Conservation (phyloP, 2,888 invertebrate species). For the Idaea biselata region DNA sequence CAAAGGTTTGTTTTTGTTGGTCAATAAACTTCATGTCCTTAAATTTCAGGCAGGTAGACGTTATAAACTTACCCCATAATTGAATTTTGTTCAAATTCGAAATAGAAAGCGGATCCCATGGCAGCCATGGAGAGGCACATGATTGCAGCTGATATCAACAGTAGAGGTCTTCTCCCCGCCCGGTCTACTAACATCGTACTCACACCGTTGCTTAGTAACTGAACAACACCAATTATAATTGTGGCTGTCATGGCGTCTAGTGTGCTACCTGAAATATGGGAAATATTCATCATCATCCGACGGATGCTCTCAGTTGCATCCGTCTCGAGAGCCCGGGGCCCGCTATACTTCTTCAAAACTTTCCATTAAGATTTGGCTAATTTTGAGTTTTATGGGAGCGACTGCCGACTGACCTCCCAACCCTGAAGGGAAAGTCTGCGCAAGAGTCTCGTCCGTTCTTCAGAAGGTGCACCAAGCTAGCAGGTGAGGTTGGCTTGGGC, state of each 20-base stretch:
- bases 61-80: constrained; percentile 59
- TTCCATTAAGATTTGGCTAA: too few species aligned
- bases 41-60: background rate
- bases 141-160: constrained; percentile 79
- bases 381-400: too few species aligned
- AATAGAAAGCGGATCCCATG: constrained; percentile 78
- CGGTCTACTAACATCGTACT: constrained; percentile 81
- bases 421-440: too few species aligned
- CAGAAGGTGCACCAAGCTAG: too few species aligned
- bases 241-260: constrained; percentile 77
- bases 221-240: constrained; percentile 79
- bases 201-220: constrained; percentile 73
- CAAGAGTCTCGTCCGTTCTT: too few species aligned
- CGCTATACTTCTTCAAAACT: too few species aligned
- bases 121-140: constrained; percentile 77
- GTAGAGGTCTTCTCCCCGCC: constrained; percentile 80
- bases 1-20: too few species aligned
- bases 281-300: background rate
- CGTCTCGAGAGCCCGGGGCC: too few species aligned
- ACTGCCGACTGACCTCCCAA: too few species aligned
- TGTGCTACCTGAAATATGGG: constrained; percentile 59
- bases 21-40: too few species aligned
- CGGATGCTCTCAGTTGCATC: too few species aligned
- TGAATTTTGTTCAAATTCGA: constrained; percentile 60
- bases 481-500: too few species aligned